Percentiles rank a stretch among this genome's conserved stretches.
phyloP scores from a whole-genome alignment of 2,113 vertebrate species.

The Perca schrenkii region DNA sequence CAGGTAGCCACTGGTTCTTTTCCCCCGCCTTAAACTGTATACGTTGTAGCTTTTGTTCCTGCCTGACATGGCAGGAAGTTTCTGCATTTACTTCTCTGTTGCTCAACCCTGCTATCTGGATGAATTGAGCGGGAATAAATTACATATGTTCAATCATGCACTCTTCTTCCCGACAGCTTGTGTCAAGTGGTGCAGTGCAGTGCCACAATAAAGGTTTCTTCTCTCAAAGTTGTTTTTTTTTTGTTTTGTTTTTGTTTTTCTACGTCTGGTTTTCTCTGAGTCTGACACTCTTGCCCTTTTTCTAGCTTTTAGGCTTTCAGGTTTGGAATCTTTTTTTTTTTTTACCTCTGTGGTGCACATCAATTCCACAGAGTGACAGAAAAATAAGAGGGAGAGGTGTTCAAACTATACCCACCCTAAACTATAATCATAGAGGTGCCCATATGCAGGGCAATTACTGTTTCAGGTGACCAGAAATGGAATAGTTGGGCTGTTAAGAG shows the following conservation, averaged over 20 bases:
- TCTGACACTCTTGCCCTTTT: conserved; percentile 34
- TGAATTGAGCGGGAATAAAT: conserved; percentile 46
- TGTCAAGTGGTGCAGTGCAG: conserved; percentile 43
- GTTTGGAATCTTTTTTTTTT: conserved; percentile 33
- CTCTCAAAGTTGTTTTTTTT: conserved; percentile 20
- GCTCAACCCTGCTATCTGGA: conserved; percentile 42
- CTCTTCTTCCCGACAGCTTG: conserved; percentile 45
- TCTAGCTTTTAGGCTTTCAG: conserved; percentile 41
- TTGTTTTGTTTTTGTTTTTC: conserved; percentile 18
- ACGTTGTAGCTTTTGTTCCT: conserved; percentile 46
- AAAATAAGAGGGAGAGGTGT: conserved; percentile 49
- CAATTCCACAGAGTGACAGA: conserved; percentile 40
- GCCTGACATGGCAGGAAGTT: conserved; percentile 50
- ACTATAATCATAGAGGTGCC: conserved; percentile 18
- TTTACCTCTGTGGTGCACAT: conserved; percentile 19
- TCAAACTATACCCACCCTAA: conserved; percentile 35
- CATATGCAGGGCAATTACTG: conserved; percentile 35
- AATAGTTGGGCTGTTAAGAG: conserved; percentile 6
- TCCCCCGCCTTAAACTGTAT: conserved; percentile 27
- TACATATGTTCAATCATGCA: conserved; percentile 64
- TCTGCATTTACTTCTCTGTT: conserved; percentile 46
- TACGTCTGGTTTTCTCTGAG: conserved; percentile 10
- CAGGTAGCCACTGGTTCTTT: conserved; percentile 36
- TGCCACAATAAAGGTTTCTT: conserved; percentile 24
- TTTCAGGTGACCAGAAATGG: conserved; percentile 16